Conservation (phyloP, 2,113 vertebrate species). For the Chelonoidis abingdonii region DNA sequence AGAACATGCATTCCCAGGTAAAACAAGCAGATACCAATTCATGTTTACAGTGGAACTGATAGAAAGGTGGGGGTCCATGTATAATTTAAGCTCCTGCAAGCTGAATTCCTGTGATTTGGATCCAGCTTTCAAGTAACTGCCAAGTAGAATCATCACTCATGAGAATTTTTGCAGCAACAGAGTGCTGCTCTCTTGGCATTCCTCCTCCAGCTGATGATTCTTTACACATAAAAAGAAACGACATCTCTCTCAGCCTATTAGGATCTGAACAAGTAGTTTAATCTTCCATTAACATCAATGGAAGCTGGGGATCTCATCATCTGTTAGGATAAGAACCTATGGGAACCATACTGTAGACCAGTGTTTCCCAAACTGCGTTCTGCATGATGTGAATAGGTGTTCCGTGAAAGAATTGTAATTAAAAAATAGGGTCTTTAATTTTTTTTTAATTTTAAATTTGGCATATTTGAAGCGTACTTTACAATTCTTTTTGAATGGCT, state of each 20-base stretch:
- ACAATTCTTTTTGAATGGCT: too few relatives aligned
- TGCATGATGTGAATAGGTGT: too few relatives aligned
- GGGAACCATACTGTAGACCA: background rate
- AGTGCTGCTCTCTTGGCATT: background rate
- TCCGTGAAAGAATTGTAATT: too few relatives aligned
- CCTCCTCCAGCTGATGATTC: background rate
- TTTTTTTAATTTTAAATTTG: too few relatives aligned
- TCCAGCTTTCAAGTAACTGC: background rate
- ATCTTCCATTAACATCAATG: background rate
- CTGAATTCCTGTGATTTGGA: background rate
- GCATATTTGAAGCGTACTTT: too few relatives aligned
- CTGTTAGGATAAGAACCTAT: background rate
- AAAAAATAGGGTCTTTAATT: too few relatives aligned
- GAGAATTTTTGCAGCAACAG: background rate
- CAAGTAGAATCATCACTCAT: background rate
- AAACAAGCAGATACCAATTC: constrained; percentile 29
- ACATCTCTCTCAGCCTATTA: background rate
- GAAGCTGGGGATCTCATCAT: background rate
- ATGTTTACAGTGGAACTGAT: constrained; percentile 37
- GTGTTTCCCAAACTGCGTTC: too few relatives aligned
- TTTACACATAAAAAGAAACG: background rate
- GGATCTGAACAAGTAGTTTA: background rate
- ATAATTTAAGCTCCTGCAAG: background rate
- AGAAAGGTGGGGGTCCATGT: background rate
- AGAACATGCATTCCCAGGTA: constrained; percentile 9